Conservation (phyloP, 2,113 vertebrate genomes). For the Glareola pratincola region DNA sequence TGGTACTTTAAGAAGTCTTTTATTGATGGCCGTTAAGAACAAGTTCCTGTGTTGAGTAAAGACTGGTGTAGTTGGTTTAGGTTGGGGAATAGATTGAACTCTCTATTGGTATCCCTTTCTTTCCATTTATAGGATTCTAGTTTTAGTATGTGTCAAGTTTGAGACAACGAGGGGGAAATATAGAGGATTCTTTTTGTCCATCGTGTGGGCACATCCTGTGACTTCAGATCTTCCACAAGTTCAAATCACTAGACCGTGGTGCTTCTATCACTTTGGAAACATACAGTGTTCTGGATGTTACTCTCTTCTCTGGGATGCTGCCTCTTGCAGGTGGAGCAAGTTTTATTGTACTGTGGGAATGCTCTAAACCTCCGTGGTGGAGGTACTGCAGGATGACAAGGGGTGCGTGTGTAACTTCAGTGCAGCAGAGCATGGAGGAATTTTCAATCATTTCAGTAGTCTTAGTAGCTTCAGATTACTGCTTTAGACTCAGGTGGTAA, state of each 20-base stretch:
- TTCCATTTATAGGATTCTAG: background rate
- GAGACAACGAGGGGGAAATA: background rate
- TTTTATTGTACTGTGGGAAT: background rate
- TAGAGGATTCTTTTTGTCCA: background rate
- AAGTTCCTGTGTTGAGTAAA: background rate
- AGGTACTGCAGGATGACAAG: background rate
- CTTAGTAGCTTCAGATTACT: background rate
- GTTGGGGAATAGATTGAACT: background rate
- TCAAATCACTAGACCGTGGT: accelerated
- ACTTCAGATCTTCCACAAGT: background rate
- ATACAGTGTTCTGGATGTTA: accelerated
- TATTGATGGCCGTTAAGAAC: background rate
- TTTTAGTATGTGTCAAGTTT: background rate
- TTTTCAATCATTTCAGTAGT: background rate
- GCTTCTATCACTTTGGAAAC: background rate
- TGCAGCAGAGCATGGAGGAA: background rate
- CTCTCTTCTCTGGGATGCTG: background rate
- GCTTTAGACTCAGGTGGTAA: background rate
- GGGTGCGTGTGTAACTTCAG: background rate
- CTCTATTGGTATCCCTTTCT: background rate
- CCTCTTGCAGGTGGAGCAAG: background rate
- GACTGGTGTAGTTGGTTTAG: background rate
- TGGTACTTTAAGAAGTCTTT: background rate
- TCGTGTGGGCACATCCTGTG: accelerated
- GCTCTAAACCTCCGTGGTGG: background rate